Conservation (phyloP, 2,888 invertebrate species). For the Cosmia pyralina region DNA sequence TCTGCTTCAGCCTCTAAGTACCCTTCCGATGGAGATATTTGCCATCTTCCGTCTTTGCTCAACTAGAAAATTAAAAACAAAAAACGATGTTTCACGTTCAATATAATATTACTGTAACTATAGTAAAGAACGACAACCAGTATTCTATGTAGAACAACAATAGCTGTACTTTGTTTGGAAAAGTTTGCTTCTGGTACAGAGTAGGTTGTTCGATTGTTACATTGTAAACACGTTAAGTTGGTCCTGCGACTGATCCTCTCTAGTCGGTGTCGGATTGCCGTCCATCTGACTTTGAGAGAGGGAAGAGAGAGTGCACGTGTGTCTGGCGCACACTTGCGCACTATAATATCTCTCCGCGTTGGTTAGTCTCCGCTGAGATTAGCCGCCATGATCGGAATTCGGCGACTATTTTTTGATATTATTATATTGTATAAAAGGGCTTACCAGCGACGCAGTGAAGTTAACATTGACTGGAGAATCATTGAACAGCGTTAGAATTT, state of each 20-base stretch:
- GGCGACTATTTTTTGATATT: constrained; percentile 2
- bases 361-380: neutral
- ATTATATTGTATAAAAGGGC: constrained; percentile 38
- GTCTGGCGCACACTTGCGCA: neutral
- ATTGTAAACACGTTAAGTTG: neutral
- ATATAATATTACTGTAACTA: neutral
- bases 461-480: constrained; percentile 93
- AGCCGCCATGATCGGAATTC: neutral
- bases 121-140: neutral
- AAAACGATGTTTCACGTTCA: neutral
- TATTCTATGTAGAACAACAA: neutral
- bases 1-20: constrained; percentile 81
- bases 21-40: constrained; percentile 81
- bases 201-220: neutral
- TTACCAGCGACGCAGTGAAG: constrained; percentile 88
- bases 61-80: constrained; percentile 70
- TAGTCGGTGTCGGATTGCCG: neutral
- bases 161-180: neutral
- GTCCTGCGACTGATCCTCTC: neutral
- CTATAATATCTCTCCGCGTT: neutral
- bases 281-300: neutral
- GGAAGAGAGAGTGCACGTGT: neutral
- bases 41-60: constrained; percentile 83
- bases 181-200: neutral
- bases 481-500: constrained; percentile 90